Evolutionary conservation across 2,888 invertebrate species (phyloP).

Genomic region (Nephrotoma guestfalica): DNA sequence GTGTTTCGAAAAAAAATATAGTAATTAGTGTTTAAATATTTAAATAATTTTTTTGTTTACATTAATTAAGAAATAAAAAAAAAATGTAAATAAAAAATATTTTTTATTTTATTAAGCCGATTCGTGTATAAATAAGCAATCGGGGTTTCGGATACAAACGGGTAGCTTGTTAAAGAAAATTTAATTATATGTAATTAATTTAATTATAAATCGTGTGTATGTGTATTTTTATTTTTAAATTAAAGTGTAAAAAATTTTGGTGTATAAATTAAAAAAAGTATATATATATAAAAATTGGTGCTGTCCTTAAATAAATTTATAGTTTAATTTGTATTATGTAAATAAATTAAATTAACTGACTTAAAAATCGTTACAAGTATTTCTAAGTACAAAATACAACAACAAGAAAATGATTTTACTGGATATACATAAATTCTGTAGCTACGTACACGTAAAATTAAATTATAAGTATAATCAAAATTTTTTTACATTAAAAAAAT

Average conservation of each 20-base stretch:
- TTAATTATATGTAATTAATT: neutral
- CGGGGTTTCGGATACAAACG: slow-evolving; percentile 15
- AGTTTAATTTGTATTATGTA: neutral
- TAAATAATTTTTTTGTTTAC: neutral
- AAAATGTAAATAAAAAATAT: neutral
- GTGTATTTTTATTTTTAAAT: neutral
- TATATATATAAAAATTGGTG: neutral
- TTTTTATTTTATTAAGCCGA: neutral
- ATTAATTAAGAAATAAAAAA: neutral
- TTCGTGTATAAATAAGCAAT: slow-evolving; percentile 9
- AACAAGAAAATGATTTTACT: neutral
- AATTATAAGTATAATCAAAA: neutral
- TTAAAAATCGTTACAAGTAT: neutral
- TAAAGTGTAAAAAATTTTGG: slow-evolving; percentile 1
- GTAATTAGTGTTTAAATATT: neutral
- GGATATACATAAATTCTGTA: neutral
- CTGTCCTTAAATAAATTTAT: neutral
- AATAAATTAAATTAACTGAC: neutral
- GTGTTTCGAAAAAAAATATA: neutral
- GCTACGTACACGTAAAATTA: neutral
- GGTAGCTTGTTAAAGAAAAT: slow-evolving; percentile 9
- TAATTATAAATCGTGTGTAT: neutral
- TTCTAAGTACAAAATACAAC: neutral
- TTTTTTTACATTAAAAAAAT: neutral
- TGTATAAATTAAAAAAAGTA: neutral